Evolutionary conservation across 2,888 invertebrate species (phyloP).

Genomic region (Invenusta paracnida): DNA sequence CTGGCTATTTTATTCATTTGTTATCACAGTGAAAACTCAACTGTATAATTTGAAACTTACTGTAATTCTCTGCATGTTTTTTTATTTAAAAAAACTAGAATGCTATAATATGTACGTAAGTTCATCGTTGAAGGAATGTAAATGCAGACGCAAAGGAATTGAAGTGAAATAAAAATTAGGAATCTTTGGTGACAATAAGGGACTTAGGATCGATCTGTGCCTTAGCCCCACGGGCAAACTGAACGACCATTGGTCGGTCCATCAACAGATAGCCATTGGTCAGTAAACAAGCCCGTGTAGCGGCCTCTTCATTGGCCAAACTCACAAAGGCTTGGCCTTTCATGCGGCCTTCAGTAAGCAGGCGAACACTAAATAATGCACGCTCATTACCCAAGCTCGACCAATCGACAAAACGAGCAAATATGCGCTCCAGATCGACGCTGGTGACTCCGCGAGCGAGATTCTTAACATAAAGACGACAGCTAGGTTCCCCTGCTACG

Average conservation of each 20-base stretch:
- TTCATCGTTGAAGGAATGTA: too few relatives aligned
- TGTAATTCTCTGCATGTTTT: too few relatives aligned
- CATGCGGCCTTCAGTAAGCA: conserved; percentile 91
- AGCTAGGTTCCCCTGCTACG: conserved; percentile 73
- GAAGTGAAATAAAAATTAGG: too few relatives aligned
- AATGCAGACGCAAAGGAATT: too few relatives aligned
- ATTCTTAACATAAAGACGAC: conserved; percentile 86
- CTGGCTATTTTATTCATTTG: too few relatives aligned
- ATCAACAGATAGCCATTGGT: conserved; percentile 81
- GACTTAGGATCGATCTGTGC: conserved; percentile 45
- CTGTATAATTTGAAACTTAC: too few relatives aligned
- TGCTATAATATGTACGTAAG: too few relatives aligned
- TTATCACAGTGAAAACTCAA: too few relatives aligned
- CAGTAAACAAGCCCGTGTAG: conserved; percentile 72
- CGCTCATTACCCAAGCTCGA: conserved; percentile 59
- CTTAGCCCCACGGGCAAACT: conserved; percentile 68
- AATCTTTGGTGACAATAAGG: too few relatives aligned
- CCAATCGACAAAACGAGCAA: conserved; percentile 65
- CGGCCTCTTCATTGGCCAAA: conserved; percentile 69
- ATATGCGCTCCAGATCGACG: conserved; percentile 72
- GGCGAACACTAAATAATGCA: conserved; percentile 68
- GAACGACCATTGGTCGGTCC: conserved; percentile 83
- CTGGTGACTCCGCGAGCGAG: conserved; percentile 74
- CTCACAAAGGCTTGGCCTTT: conserved; percentile 91
- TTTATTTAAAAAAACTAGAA: too few relatives aligned